Conservation (phyloP, 2,888 invertebrate species). For the Cynaeus angustus region DNA sequence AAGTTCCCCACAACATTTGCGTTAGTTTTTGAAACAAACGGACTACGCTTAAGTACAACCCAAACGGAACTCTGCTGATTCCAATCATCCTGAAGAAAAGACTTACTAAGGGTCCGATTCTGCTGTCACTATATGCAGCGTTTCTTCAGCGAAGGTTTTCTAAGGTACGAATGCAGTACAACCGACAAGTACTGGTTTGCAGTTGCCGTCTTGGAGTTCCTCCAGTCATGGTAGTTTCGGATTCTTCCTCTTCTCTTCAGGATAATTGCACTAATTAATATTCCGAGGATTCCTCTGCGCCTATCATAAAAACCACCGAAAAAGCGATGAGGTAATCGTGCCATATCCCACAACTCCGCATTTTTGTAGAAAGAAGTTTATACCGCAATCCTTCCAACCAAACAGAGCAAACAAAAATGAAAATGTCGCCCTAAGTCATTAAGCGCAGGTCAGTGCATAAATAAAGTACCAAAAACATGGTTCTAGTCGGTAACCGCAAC, state of each 20-base stretch:
- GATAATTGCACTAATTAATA: background rate
- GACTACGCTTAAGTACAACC: too few species aligned
- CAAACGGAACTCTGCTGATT: too few species aligned
- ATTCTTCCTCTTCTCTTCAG: slow-evolving; percentile 6
- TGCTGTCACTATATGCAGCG: background rate
- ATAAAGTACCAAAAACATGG: background rate
- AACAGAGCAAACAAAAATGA: slow-evolving; percentile 23
- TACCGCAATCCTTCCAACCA: too few species aligned
- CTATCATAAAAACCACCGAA: too few species aligned
- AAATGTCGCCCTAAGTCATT: slow-evolving; percentile 7
- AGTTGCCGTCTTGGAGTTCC: background rate
- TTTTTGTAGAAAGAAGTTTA: too few species aligned
- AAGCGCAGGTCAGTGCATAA: slow-evolving; percentile 4
- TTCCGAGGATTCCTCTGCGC: too few species aligned
- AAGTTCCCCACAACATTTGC: too few species aligned
- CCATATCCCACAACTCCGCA: too few species aligned
- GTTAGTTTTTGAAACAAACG: too few species aligned
- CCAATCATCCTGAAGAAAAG: slow-evolving; percentile 1
- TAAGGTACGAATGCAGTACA: too few species aligned
- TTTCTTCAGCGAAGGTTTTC: too few species aligned
- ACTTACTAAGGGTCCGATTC: slow-evolving; percentile 2
- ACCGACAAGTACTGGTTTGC: background rate
- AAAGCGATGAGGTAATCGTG: too few species aligned
- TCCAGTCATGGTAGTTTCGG: background rate
- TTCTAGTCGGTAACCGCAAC: background rate